Base-by-base conservation (phyloP, 1,140 invertebrate genomes). In the Caenorhabditis brenneri region DNA sequence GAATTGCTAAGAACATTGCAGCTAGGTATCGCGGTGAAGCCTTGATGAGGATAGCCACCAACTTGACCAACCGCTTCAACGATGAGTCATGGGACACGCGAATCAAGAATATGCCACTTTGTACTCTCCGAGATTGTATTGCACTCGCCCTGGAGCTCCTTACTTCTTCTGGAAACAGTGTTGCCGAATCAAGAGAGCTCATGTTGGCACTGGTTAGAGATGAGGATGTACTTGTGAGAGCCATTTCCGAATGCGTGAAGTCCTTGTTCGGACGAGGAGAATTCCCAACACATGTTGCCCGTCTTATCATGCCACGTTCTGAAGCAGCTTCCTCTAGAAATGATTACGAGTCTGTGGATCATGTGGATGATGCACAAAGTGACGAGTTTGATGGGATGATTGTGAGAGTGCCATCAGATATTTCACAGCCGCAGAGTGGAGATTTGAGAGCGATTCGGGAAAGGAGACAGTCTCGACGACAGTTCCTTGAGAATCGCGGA, bases 331-430 rank as follows among this genome's bases (percentile, higher is more conserved):
- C 29, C 2, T 3, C 65, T 1, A 22, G 65, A 24, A 42, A 74
- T 12, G 65, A 74, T n/a, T 74, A 74, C n/a, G 65, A 74, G 24
- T 27, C 36, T 12, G 36, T 42, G 36, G 65, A 74, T 42, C 12
- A 31, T 27, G 22, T 74, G n/a, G 65, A 74, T 15, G 65, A 74
- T 19, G 29, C 33, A 6, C 58, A 65, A 19, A 74, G 65, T 12
- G 65, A 74, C n/a, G 65, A 74, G 65, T 74, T 22, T 24, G 65
- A 74, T 42, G 27, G n/a, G 27, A 74, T 74, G 65, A 46, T 74
- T 4, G 65, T 74, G 9, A 1, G 65, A 24, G 36, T 74, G 19
- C 65, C 65, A 24, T 74, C 65, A 2, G 65, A 74, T 24, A 46
- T 74, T 0, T 74, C 65, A 22, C 65, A 74, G 10, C 65, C 65